Evolutionary conservation across 2,113 vertebrate species (phyloP).

Genomic region (Mystacornis crossleyi): DNA sequence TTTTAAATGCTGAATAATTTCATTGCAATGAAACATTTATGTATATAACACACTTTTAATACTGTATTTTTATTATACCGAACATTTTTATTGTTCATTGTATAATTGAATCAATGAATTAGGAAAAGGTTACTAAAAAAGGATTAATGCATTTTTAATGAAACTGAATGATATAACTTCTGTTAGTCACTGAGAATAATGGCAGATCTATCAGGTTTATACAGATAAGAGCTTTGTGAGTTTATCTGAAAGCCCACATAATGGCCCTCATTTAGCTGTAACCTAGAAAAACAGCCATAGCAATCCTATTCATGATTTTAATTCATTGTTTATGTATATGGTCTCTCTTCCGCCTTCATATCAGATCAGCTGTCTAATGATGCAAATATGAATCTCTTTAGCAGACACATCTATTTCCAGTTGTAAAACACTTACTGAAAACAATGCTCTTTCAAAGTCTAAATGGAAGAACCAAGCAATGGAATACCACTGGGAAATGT

Average conservation of each 20-base stretch:
- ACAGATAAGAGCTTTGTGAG: conserved; percentile 55
- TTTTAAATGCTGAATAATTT: conserved; percentile 6
- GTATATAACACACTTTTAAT: conserved; percentile 32
- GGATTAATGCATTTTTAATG: conserved; percentile 71
- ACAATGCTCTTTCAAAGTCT: neutral
- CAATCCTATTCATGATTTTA: neutral
- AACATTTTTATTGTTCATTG: conserved; percentile 56
- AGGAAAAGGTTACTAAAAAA: conserved; percentile 60
- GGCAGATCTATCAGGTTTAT: conserved; percentile 55
- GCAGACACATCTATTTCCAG: conserved; percentile 37
- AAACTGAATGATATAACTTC: conserved; percentile 56
- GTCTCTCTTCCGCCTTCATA: neutral
- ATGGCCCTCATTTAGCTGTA: conserved; percentile 47
- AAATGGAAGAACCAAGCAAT: neutral
- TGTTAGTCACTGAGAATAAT: conserved; percentile 60
- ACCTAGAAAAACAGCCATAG: conserved; percentile 12
- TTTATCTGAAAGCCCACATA: conserved; percentile 59
- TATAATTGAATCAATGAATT: conserved; percentile 70
- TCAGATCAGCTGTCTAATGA: conserved; percentile 14
- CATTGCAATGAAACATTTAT: conserved; percentile 49
- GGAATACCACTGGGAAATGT: neutral
- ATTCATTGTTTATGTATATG: conserved; percentile 26
- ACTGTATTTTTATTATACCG: conserved; percentile 33
- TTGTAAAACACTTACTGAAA: conserved; percentile 17
- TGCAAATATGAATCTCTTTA: conserved; percentile 40